Percentiles rank a stretch among this genome's conserved stretches.
Conservation (phyloP, 2,888 invertebrate genomes). For the Leptopterna dolabrata region DNA sequence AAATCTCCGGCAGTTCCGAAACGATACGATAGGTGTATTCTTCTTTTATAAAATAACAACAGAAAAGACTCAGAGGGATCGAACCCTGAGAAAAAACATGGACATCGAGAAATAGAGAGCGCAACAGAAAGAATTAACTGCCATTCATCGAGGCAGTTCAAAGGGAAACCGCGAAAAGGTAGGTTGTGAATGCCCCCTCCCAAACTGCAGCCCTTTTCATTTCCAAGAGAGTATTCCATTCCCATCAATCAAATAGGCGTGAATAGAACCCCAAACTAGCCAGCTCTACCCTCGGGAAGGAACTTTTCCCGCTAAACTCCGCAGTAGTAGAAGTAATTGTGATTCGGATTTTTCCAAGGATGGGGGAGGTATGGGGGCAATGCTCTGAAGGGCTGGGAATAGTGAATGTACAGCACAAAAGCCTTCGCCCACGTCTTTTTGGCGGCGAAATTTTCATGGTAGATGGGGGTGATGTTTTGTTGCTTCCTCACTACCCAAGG, state of each 20-base stretch:
- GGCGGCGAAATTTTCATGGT: too few relatives aligned
- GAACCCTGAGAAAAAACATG: too few relatives aligned
- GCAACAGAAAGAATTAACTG: background rate
- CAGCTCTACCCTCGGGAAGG: background rate
- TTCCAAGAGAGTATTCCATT: background rate
- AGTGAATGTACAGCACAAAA: background rate
- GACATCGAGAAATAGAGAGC: background rate
- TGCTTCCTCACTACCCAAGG: too few relatives aligned
- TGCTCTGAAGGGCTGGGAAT: background rate
- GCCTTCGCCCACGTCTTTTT: background rate
- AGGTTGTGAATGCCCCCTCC: background rate
- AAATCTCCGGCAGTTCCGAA: too few relatives aligned
- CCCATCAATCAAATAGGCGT: conserved; percentile 25
- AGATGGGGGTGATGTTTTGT: too few relatives aligned
- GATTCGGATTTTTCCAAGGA: background rate
- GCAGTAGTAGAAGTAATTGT: conserved; percentile 14
- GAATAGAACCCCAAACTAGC: conserved; percentile 10
- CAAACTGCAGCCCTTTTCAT: background rate
- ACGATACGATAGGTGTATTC: too few relatives aligned
- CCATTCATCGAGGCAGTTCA: conserved; percentile 12
- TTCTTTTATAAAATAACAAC: too few relatives aligned
- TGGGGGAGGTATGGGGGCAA: background rate
- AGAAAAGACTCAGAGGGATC: too few relatives aligned
- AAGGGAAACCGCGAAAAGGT: background rate
- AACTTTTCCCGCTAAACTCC: background rate